phyloP scores from a whole-genome alignment of 1,140 invertebrate genomes.

The Orchestia grillus region DNA sequence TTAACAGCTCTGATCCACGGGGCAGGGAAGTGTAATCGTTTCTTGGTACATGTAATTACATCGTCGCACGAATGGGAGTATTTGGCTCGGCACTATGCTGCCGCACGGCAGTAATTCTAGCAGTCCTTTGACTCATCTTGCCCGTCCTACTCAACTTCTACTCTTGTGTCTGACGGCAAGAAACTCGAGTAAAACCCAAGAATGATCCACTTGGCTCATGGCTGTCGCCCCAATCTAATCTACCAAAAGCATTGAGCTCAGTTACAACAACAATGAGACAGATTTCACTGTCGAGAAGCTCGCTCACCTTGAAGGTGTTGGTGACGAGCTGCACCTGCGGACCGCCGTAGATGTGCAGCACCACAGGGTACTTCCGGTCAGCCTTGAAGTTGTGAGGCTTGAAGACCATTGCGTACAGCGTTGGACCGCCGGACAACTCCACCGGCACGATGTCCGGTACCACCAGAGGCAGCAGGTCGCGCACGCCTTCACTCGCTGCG shows the following conservation, averaged over 20 bases:
- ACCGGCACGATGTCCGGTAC: constrained; percentile 65
- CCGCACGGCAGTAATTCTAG: no score
- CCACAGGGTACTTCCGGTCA: constrained; percentile 89
- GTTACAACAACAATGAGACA: background rate
- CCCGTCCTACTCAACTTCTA: no score
- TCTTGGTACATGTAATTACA: no score
- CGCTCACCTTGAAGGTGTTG: constrained; percentile 90
- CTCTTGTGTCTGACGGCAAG: no score
- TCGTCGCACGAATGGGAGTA: no score
- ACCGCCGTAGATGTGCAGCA: constrained; percentile 97
- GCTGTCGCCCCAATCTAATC: no score
- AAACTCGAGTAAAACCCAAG: no score
- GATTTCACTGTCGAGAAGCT: constrained; percentile 58
- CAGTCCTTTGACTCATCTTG: no score
- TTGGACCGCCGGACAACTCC: constrained; percentile 61
- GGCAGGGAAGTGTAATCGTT: no score
- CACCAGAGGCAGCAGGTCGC: constrained; percentile 64
- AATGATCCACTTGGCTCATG: no score
- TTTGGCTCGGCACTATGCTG: no score
- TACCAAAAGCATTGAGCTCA: background rate
- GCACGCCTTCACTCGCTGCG: constrained; percentile 63
- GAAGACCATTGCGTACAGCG: constrained; percentile 83
- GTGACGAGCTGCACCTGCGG: constrained; percentile 97
- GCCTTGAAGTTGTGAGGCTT: constrained; percentile 84
- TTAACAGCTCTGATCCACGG: no score